These are phyloP conservation scores for Carassius auratus DNA, from an alignment of 2,113 vertebrate species.

Conservation along the genomic window DNA sequence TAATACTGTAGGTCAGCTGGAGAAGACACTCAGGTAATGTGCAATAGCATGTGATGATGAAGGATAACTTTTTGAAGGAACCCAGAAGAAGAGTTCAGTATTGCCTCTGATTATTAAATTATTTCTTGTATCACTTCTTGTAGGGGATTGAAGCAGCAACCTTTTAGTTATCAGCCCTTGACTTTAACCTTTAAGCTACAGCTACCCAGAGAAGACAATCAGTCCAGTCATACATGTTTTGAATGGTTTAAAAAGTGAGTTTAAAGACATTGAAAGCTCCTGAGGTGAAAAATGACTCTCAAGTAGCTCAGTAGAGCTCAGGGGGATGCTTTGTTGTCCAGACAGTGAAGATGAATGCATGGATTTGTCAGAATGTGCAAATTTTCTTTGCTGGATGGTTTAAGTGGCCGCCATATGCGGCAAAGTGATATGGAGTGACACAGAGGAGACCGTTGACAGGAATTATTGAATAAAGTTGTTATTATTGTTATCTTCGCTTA, in stretches of 20 bases:
- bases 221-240: not conserved
- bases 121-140: not conserved
- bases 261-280: not conserved
- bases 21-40: conserved; percentile 36
- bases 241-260: not conserved
- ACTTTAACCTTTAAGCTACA: not conserved
- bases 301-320: not conserved
- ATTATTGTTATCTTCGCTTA: too few relatives aligned
- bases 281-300: not conserved
- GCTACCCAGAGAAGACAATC: too few relatives aligned
- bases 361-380: conserved; percentile 6
- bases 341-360: not conserved
- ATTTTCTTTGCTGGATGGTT: not conserved
- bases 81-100: not conserved
- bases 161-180: not conserved
- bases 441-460: too few relatives aligned
- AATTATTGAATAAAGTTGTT: too few relatives aligned
- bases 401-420: not conserved
- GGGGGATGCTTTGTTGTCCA: not conserved
- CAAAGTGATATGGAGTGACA: too few relatives aligned
- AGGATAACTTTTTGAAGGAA: not conserved
- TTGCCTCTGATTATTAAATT: not conserved
- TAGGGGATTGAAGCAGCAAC: not conserved
- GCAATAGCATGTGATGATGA: not conserved
- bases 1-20: conserved; percentile 15